These are phyloP conservation scores for Mellivora capensis DNA, from an alignment of 2,113 vertebrate genomes.

Conservation along the genomic window DNA sequence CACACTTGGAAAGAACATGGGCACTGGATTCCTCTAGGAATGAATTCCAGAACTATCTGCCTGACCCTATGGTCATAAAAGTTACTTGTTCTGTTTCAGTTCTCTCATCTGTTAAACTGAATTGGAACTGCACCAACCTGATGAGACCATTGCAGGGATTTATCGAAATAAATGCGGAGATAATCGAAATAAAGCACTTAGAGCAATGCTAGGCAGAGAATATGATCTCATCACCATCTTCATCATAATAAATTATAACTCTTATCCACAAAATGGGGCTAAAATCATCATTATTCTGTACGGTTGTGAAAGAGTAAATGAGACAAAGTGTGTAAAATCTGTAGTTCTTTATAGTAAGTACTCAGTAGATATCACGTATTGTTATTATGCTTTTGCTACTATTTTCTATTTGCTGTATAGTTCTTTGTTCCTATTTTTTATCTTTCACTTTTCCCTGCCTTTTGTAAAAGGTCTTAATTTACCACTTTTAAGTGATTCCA, in stretches of 20 bases:
- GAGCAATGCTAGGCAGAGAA: not conserved
- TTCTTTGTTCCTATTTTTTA: not conserved
- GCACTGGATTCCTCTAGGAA: not conserved
- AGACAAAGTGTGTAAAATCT: not conserved
- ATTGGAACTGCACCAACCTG: not conserved
- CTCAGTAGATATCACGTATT: not conserved
- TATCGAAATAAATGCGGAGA: too few species aligned
- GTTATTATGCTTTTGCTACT: not conserved
- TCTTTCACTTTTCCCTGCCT: not conserved
- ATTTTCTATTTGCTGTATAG: not conserved
- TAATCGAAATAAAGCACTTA: not conserved
- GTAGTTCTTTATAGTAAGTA: not conserved
- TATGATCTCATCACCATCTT: not conserved
- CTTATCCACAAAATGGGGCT: not conserved
- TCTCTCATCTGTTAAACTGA: not conserved
- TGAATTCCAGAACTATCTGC: not conserved
- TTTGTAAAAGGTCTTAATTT: not conserved
- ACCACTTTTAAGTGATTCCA: not conserved
- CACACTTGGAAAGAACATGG: not conserved
- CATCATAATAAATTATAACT: not conserved
- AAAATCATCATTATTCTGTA: not conserved
- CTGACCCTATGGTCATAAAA: not conserved
- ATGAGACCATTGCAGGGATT: not conserved
- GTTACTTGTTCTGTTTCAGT: not conserved
- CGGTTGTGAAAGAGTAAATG: not conserved